Evolutionary conservation across 2,888 invertebrate genomes (phyloP), one percentile per base, ranked within the genome.

Genomic region (Ferdinandea cuprea): DNA sequence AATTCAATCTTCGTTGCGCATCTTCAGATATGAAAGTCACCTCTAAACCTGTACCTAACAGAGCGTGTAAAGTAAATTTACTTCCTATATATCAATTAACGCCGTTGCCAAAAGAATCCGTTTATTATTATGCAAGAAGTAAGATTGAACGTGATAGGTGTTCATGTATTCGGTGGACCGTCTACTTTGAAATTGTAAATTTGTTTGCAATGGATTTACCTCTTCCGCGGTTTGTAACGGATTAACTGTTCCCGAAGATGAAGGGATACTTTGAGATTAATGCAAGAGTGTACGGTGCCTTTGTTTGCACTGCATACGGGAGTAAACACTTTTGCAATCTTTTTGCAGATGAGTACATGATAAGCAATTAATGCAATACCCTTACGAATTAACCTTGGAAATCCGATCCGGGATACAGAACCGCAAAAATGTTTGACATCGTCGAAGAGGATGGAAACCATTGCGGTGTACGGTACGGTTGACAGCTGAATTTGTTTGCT

Each of bases 301-400:
- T 28, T 58, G 37, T 9, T 42, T 17, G 21, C 63, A 63, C 5
- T 15, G 48, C 35, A 19, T 50, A 6, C 48, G 50, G 0, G 63
- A 37, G 15, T 42, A 9, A 13, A 15, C 13, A 30, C 13, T 56
- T 32, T 17, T 8, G 11, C 54, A 54, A 54, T 54, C 32, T 3
- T 54, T 35, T 9, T 25, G n/a, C n/a, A 21, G 35, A 9, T 46
- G 19, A 4, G 25, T 19, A 7, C 15, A 11, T 3, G 48, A n/a
- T 25, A 61, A 9, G 21, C 42, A 59, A 46, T 46, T 61, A 8
- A 8, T 32, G 8, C 61, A 46, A 19, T 8, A 7, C 3, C 37
- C 30, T 3, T 19, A 17, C 1, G 11, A 15, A n/a, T 19, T 5
- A 6, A 61, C 32, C 17, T 17, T 11, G 9, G 32, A 8, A 32